Evolutionary conservation across 1,140 invertebrate genomes (phyloP), one percentile per base, ranked within the genome.

Genomic region (Drosophila busckii): DNA sequence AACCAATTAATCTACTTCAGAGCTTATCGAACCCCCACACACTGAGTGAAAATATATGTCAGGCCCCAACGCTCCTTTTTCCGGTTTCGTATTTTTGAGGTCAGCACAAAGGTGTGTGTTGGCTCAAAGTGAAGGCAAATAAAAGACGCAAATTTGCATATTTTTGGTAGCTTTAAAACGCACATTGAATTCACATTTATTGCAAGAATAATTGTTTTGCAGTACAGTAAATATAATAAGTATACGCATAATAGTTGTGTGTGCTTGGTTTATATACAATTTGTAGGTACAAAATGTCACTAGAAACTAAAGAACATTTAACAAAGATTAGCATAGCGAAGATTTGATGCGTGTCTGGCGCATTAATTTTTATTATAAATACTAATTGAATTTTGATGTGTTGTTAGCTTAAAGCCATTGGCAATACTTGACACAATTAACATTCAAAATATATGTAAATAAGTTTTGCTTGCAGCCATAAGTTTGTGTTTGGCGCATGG

Each of bases 361-460:
- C n/a, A n/a, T n/a, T 50, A 54, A 53, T 66, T 48, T 42, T 45
- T 41, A 56, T 28, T 31, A 28, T 35, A 56, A 48, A 25, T 19
- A 41, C 13, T 32, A 34, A 41, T 41, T 35, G 13, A 44, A 59
- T 38, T 45, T 40, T 40, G n/a, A n/a, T n/a, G n/a, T n/a, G n/a
- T n/a, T n/a, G 20, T 69, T 68, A 69, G 75, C 73, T 73, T 80
- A 69, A 62, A 70, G 75, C 75, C 60, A 75, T 50, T 68, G 63
- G 71, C 58, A 78, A 71, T 68, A 68, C 63, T 71, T 78, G 20
- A 63, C 48, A 59, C 40, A 29, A 35, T 44, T 70, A 26, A 32
- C 49, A 29, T 32, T 40, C n/a, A n/a, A n/a, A n/a, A n/a, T n/a
- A n/a, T n/a, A n/a, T n/a, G n/a, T n/a, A n/a, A n/a, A n/a, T n/a